These are phyloP conservation scores for Psittacus erithacus DNA, from an alignment of 2,113 vertebrate genomes.

Conservation along the genomic window DNA sequence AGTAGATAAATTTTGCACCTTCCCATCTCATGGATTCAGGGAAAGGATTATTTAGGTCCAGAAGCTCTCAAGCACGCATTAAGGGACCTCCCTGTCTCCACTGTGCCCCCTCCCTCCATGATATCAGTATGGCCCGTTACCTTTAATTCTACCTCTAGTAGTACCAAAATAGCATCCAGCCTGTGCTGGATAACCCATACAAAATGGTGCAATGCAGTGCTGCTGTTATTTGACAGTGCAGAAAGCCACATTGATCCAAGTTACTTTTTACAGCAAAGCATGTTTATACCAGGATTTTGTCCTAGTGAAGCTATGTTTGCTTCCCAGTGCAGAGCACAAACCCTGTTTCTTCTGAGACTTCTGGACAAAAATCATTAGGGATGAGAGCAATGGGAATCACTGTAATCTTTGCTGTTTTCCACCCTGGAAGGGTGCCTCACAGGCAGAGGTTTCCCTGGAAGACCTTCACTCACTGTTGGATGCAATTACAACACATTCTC, in stretches of 20 bases:
- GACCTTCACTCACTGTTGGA: not conserved
- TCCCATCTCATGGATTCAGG: not conserved
- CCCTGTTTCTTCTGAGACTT: not conserved
- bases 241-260: constrained; percentile 2
- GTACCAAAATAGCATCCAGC: not conserved
- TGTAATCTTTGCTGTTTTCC: not conserved
- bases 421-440: not conserved
- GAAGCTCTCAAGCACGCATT: not conserved
- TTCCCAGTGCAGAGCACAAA: not conserved
- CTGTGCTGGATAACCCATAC: not conserved
- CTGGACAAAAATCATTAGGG: not conserved
- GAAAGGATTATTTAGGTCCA: not conserved
- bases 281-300: not conserved
- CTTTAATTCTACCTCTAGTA: not conserved
- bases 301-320: not conserved
- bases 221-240: not conserved
- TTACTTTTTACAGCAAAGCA: not conserved
- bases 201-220: constrained; percentile 35
- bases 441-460: not conserved
- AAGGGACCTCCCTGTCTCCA: not conserved
- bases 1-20: not conserved
- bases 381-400: not conserved
- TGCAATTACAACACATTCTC: not conserved
- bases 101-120: not conserved
- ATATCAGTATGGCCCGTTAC: not conserved